Percentiles rank a stretch among this genome's conserved stretches.
Evolutionary conservation across 1,140 invertebrate genomes (phyloP).

Genomic region (Hycleus phaleratus): DNA sequence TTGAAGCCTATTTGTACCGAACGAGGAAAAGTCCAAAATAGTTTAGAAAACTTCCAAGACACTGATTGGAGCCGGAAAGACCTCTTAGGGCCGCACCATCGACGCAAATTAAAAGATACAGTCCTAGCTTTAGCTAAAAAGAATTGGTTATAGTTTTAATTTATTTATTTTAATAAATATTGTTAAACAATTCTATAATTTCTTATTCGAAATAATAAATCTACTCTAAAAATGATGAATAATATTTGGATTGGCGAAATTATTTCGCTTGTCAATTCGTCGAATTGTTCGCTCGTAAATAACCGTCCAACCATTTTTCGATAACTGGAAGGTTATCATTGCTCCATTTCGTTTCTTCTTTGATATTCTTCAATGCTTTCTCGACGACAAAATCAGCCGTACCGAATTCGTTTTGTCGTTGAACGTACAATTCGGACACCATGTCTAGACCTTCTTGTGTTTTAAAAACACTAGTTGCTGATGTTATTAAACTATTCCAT

Average conservation of each 20-base stretch:
- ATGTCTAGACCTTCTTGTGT: slow-evolving; percentile 60
- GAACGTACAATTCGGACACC: slow-evolving; percentile 53
- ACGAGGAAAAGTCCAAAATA: slow-evolving; percentile 36
- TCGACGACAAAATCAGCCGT: slow-evolving; percentile 58
- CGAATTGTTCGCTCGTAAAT: slow-evolving; percentile 37
- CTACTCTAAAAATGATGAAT: no score
- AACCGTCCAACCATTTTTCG: slow-evolving; percentile 56
- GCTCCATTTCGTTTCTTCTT: slow-evolving; percentile 61
- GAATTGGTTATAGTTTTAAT: slow-evolving; percentile 29
- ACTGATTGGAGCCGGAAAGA: slow-evolving; percentile 37
- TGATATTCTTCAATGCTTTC: slow-evolving; percentile 57
- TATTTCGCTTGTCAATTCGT: neutral
- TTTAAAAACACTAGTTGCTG: slow-evolving; percentile 61
- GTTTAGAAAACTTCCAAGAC: slow-evolving; percentile 32
- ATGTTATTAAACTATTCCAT: slow-evolving; percentile 64
- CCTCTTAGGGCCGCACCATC: slow-evolving; percentile 34
- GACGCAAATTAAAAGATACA: slow-evolving; percentile 33
- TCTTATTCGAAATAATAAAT: no score
- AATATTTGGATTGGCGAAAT: no score
- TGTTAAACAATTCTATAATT: no score
- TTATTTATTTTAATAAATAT: neutral
- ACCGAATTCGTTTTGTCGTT: slow-evolving; percentile 53
- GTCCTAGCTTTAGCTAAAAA: slow-evolving; percentile 32
- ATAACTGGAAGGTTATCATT: slow-evolving; percentile 61
- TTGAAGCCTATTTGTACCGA: slow-evolving; percentile 39